Conservation (phyloP, 2,888 invertebrate genomes). For the Eupithecia vulgata region DNA sequence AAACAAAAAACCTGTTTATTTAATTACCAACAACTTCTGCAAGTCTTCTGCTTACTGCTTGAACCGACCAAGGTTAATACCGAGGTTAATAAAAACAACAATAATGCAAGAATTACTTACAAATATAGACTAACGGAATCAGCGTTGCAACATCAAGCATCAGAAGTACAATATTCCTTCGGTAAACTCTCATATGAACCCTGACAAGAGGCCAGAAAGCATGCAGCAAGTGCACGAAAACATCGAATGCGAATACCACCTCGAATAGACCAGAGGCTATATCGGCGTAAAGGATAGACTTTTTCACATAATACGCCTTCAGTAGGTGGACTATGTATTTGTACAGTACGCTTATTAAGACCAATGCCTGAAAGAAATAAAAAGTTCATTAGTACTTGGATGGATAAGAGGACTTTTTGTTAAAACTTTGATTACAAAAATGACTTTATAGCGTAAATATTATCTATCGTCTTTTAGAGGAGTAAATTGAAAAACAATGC, state of each 20-base stretch:
- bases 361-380: constrained; percentile 55
- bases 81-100: background rate
- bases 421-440: too few relatives aligned
- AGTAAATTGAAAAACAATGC: too few relatives aligned
- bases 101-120: constrained; percentile 52
- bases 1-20: too few relatives aligned
- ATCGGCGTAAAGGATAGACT: constrained; percentile 45
- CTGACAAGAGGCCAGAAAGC: constrained; percentile 66
- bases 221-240: constrained; percentile 62
- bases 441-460: too few relatives aligned
- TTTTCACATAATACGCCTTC: constrained; percentile 57
- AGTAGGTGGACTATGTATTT: constrained; percentile 62
- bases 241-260: constrained; percentile 57
- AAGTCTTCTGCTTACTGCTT: too few relatives aligned
- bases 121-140: constrained; percentile 55
- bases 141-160: constrained; percentile 61
- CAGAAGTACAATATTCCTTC: constrained; percentile 55
- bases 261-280: constrained; percentile 54
- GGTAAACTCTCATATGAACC: constrained; percentile 61
- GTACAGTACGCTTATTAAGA: constrained; percentile 58
- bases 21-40: too few relatives aligned
- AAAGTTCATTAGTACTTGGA: background rate
- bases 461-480: too few relatives aligned
- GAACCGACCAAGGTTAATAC: background rate
- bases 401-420: too few relatives aligned